Percentiles rank a stretch among this genome's conserved stretches.
Conservation (phyloP, 2,888 invertebrate genomes). For the Melinaea marsaeus region DNA sequence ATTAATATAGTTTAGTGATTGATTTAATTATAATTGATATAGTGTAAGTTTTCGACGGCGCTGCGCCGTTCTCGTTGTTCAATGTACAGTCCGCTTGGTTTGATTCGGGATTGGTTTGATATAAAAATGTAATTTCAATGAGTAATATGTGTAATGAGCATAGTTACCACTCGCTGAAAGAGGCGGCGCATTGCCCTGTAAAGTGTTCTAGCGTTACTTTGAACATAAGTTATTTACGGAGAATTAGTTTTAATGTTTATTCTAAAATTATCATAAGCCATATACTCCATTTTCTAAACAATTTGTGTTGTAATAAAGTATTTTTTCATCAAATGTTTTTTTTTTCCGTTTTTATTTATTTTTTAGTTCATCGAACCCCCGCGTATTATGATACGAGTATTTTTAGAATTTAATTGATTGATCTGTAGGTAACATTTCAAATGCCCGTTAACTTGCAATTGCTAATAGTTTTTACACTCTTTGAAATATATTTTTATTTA, state of each 20-base stretch:
- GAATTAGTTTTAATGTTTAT: constrained; percentile 34
- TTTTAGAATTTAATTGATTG: too few species aligned
- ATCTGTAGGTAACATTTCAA: too few species aligned
- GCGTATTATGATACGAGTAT: too few species aligned
- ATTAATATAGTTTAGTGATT: constrained; percentile 7
- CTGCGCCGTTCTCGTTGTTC: constrained; percentile 19
- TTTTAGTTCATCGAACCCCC: not conserved
- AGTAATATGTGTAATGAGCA: constrained; percentile 10
- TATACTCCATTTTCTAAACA: constrained; percentile 54
- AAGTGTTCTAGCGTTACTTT: constrained; percentile 47
- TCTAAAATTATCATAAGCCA: constrained; percentile 39
- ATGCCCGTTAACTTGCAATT: too few species aligned
- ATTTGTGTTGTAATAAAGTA: constrained; percentile 56
- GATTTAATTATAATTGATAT: constrained; percentile 5
- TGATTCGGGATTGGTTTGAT: not conserved
- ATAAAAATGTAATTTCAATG: constrained; percentile 6
- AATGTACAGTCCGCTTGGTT: constrained; percentile 6
- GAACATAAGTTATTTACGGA: constrained; percentile 44
- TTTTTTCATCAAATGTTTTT: constrained; percentile 43
- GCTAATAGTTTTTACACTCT: too few species aligned
- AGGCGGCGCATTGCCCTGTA: constrained; percentile 41
- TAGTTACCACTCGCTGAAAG: constrained; percentile 13
- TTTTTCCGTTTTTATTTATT: constrained; percentile 6
- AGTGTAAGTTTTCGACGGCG: constrained; percentile 23
- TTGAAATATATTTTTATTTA: too few species aligned